Conservation (phyloP, 1,140 invertebrate species). For the Lamellibrachia luymesi region DNA sequence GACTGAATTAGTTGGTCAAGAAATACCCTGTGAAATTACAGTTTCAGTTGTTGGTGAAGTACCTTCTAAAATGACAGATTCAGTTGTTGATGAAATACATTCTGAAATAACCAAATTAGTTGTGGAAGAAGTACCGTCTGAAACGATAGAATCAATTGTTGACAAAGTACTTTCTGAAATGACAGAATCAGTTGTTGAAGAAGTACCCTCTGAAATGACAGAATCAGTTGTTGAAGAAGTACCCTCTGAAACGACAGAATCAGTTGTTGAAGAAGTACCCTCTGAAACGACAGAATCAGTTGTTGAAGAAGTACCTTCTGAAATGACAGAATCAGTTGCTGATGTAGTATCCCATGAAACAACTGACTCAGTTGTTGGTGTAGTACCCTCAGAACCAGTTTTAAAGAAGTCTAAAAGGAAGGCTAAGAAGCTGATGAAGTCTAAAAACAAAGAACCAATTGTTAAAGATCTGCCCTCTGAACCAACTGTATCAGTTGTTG, state of each 20-base stretch:
- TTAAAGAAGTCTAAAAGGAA: too few species aligned
- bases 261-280: neutral
- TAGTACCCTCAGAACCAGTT: too few species aligned
- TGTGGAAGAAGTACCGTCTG: neutral
- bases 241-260: neutral
- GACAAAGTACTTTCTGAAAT: neutral
- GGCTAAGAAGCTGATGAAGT: too few species aligned
- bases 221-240: neutral
- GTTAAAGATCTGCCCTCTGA: too few species aligned
- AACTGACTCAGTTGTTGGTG: too few species aligned
- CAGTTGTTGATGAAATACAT: neutral
- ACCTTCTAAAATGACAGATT: neutral
- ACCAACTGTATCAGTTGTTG: too few species aligned
- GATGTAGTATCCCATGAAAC: too few species aligned
- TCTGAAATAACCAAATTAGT: neutral
- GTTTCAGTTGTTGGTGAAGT: neutral
- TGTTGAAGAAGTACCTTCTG: neutral
- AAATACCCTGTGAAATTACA: neutral
- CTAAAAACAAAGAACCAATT: too few species aligned
- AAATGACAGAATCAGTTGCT: neutral
- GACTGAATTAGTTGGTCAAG: neutral
- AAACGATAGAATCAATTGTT: neutral
- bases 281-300: neutral
- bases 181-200: neutral
- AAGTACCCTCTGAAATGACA: neutral